These are phyloP conservation scores for Bubo scandiacus DNA, from an alignment of 2,113 vertebrate species.

Conservation along the genomic window DNA sequence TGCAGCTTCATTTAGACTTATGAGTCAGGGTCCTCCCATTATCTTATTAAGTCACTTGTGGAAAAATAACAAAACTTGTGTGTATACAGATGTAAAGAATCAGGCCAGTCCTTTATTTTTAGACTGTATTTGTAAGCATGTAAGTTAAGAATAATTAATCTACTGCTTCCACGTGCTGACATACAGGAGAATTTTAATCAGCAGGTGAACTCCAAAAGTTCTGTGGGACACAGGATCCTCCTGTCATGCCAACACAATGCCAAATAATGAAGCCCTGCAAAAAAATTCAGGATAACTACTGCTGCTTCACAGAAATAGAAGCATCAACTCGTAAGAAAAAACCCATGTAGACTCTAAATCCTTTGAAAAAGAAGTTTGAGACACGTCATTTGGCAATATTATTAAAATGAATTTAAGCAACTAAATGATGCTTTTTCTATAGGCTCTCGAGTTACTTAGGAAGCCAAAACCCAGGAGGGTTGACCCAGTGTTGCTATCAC, in stretches of 20 bases:
- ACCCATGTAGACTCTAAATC: neutral
- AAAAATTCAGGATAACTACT: neutral
- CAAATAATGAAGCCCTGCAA: neutral
- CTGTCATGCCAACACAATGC: neutral
- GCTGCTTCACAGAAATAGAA: neutral
- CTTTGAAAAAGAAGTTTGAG: neutral
- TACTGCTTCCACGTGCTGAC: neutral
- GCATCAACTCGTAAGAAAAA: neutral
- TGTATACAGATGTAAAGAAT: neutral
- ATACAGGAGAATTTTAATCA: neutral
- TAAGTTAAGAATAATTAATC: neutral
- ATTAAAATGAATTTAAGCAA: neutral
- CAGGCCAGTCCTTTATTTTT: neutral
- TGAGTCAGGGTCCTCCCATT: neutral
- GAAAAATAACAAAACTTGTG: neutral
- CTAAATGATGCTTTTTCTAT: neutral
- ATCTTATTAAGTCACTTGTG: neutral
- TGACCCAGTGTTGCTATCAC: neutral
- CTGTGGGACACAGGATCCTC: neutral
- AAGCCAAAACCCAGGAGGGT: neutral
- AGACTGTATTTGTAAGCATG: neutral
- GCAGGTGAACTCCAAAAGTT: neutral
- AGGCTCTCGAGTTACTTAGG: neutral
- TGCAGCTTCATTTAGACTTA: neutral
- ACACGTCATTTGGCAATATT: neutral